These are phyloP conservation scores for Oryzaephilus surinamensis DNA, from an alignment of 1,140 invertebrate genomes.

Conservation along the genomic window DNA sequence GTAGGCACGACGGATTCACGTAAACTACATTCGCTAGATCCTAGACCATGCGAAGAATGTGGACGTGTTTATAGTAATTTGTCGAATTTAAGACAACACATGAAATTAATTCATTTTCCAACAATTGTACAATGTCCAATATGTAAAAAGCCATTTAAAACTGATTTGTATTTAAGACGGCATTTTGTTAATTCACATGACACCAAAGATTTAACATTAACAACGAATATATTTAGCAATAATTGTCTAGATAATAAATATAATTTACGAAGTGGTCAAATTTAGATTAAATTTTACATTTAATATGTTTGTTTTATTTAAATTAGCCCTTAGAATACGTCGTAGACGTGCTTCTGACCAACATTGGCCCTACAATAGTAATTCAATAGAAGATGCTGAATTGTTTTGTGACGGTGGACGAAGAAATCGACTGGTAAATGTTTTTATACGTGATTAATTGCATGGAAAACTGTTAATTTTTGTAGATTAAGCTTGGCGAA, in stretches of 20 bases:
- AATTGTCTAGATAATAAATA: too few species aligned
- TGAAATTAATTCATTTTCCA: conserved; percentile 68
- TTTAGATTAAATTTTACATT: too few species aligned
- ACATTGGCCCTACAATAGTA: neutral
- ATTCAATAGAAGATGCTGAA: conserved; percentile 12
- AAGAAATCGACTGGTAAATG: conserved; percentile 25
- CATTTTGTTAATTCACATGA: conserved; percentile 53
- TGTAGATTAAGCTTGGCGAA: conserved; percentile 60
- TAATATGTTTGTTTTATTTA: too few species aligned
- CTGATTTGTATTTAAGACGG: conserved; percentile 62
- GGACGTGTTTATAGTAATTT: conserved; percentile 70
- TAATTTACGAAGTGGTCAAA: too few species aligned
- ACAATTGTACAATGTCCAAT: conserved; percentile 60
- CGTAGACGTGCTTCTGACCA: conserved; percentile 16
- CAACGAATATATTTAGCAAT: too few species aligned
- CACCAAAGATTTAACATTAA: neutral
- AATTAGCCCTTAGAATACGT: conserved; percentile 17
- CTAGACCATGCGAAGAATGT: conserved; percentile 61
- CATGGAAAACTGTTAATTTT: conserved; percentile 8
- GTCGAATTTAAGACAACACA: conserved; percentile 68
- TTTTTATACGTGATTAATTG: neutral
- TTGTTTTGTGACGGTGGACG: conserved; percentile 16
- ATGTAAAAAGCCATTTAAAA: conserved; percentile 67
- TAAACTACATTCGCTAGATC: conserved; percentile 56
- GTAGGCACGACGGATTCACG: conserved; percentile 31